Evolutionary conservation across 1,140 invertebrate species (phyloP).

Genomic region (Leguminivora glycinivorella): DNA sequence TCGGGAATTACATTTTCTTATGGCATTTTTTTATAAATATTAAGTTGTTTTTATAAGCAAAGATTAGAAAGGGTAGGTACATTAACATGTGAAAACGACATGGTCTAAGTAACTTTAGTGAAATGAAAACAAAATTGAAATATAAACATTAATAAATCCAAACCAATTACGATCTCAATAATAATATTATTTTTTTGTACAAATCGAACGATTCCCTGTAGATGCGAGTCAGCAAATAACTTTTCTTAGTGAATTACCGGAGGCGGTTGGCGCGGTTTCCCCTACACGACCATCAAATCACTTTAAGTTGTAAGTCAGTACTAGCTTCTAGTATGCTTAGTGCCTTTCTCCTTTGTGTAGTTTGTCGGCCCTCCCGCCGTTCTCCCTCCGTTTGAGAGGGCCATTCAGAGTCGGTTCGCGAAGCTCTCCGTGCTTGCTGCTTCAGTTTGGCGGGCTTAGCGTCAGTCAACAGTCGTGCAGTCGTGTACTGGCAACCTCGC

Average conservation of each 20-base stretch:
- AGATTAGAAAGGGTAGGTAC: too few species aligned
- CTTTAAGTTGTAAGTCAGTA: neutral
- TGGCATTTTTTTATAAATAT: too few species aligned
- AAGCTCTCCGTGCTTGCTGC: constrained; percentile 67
- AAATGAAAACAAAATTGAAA: neutral
- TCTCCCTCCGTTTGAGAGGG: constrained; percentile 70
- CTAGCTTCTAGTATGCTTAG: neutral
- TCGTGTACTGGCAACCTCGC: constrained; percentile 36
- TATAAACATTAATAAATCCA: constrained; percentile 2
- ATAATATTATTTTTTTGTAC: constrained; percentile 56
- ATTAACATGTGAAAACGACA: neutral
- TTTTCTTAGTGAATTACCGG: constrained; percentile 77
- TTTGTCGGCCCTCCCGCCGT: constrained; percentile 57
- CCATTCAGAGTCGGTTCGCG: constrained; percentile 73
- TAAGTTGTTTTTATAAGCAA: too few species aligned
- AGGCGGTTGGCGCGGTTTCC: constrained; percentile 71
- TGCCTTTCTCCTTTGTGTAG: neutral
- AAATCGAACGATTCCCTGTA: constrained; percentile 48
- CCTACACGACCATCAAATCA: constrained; percentile 60
- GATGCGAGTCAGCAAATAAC: constrained; percentile 70
- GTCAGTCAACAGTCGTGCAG: constrained; percentile 56
- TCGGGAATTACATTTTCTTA: neutral
- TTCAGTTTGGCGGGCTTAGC: constrained; percentile 75
- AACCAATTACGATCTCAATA: neutral
- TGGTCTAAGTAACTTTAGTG: too few species aligned